Evolutionary conservation across 2,797 vertebrate genomes (phyloP), one percentile per base, ranked within the genome.

Genomic region (Hippopotamyrus pictus): DNA sequence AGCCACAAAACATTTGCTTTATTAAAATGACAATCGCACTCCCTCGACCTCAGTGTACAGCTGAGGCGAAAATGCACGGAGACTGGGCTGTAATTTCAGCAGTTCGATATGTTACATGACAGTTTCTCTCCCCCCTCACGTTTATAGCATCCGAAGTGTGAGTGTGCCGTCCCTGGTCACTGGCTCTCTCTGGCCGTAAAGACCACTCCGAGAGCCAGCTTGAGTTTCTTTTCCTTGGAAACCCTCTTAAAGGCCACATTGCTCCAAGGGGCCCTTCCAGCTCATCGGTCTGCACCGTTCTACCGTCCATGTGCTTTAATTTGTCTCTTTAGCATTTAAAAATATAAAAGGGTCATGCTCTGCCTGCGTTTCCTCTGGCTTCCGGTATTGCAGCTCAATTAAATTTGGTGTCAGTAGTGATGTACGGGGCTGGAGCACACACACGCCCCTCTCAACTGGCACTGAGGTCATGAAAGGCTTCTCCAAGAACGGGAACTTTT

Each of bases 1-100:
- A 88, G 89, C 88, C 41, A 86, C 85, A 84, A 82, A 90, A 90
- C 79, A 73, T 44, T 90, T n/a, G 48, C 90, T 73, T 91, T 89
- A 51, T 88, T 90, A 17, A 53, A 53, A 86, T 88, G 86, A 65
- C 54, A 44, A 44, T 62, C 17, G 33, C 19, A 69, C 50, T 33
- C 14, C 29, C 51, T 33, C 48, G 2, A 25, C 29, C 54, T 76
- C 84, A 22, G 59, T 44, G 57, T 73, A 69, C 89, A 59, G 57
- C 62, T 53, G 84, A 19, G 33, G 62, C 6, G 51, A 76, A 87
- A 89, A 59, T 51, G 54, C 9, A 37, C 14, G 51, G 51, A 83
- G 59, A 59, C 76, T 33, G 37, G 82, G 62, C 57, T 84, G 29
- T 73, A 89, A 76, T 89, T 54, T 65, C 89, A 69, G 7, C 44